Evolutionary conservation across 2,113 vertebrate species (phyloP).

Genomic region (Myodes glareolus): DNA sequence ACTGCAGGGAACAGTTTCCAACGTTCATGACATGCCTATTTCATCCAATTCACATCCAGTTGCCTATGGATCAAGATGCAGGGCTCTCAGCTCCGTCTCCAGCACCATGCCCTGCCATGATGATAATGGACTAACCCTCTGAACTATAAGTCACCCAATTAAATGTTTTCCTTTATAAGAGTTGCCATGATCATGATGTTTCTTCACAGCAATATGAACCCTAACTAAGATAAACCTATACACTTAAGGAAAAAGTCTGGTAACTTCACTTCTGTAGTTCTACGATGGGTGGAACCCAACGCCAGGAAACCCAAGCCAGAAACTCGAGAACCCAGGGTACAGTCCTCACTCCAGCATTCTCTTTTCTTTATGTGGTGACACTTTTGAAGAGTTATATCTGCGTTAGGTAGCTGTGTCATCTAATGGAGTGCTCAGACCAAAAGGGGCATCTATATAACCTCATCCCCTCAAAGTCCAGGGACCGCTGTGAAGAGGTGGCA

Average conservation of each 20-base stretch:
- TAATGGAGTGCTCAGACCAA: neutral
- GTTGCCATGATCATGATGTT: neutral
- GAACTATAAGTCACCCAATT: neutral
- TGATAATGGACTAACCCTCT: neutral
- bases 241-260: neutral
- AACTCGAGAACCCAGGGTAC: neutral
- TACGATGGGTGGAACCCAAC: neutral
- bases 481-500: neutral
- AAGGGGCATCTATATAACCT: neutral
- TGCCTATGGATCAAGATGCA: neutral
- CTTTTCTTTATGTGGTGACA: neutral
- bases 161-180: neutral
- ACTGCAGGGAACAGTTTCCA: neutral
- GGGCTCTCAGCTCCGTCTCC: neutral
- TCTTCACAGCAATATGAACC: neutral
- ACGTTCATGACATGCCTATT: neutral
- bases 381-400: neutral
- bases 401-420: neutral
- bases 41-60: neutral
- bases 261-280: neutral
- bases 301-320: neutral
- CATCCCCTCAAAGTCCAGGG: neutral
- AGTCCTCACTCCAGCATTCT: neutral
- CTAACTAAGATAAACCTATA: neutral
- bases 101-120: neutral